Conservation (phyloP, 2,113 vertebrate genomes). For the Cheilinus undulatus region DNA sequence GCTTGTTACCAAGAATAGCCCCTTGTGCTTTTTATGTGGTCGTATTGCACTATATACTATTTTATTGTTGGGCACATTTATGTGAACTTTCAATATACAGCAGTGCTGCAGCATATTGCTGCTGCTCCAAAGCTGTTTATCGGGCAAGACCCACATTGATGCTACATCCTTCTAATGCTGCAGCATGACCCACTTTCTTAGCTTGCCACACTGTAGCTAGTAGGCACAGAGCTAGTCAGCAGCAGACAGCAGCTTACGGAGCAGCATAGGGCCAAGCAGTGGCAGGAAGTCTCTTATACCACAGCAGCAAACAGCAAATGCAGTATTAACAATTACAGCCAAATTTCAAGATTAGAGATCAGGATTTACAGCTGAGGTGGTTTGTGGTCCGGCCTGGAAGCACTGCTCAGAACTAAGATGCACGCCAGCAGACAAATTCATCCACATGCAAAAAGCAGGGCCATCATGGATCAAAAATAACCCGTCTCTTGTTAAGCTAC, state of each 20-base stretch:
- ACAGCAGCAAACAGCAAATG: constrained; percentile 28
- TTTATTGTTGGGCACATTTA: constrained; percentile 33
- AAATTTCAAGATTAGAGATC: constrained; percentile 33
- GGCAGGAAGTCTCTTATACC: constrained; percentile 32
- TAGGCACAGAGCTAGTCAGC: constrained; percentile 54
- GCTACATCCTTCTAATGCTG: constrained; percentile 74
- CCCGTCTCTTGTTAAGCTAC: neutral
- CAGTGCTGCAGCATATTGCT: constrained; percentile 56
- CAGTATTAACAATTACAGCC: constrained; percentile 33
- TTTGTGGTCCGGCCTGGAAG: constrained; percentile 16
- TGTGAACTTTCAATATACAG: constrained; percentile 38
- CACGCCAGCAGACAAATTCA: constrained; percentile 10
- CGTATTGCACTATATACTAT: constrained; percentile 10
- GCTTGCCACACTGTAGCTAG: constrained; percentile 56
- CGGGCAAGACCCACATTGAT: constrained; percentile 70
- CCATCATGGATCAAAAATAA: neutral
- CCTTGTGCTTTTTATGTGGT: constrained; percentile 5
- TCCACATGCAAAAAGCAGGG: constrained; percentile 17
- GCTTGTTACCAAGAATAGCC: constrained; percentile 2
- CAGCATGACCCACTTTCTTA: constrained; percentile 82
- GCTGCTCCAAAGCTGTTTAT: constrained; percentile 68
- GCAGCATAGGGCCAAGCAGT: constrained; percentile 21
- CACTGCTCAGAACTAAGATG: constrained; percentile 5
- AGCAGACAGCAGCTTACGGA: constrained; percentile 46
- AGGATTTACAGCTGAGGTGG: constrained; percentile 23